Base-by-base conservation (phyloP, 2,797 vertebrate genomes). In the Pipistrellus pygmaeus region DNA sequence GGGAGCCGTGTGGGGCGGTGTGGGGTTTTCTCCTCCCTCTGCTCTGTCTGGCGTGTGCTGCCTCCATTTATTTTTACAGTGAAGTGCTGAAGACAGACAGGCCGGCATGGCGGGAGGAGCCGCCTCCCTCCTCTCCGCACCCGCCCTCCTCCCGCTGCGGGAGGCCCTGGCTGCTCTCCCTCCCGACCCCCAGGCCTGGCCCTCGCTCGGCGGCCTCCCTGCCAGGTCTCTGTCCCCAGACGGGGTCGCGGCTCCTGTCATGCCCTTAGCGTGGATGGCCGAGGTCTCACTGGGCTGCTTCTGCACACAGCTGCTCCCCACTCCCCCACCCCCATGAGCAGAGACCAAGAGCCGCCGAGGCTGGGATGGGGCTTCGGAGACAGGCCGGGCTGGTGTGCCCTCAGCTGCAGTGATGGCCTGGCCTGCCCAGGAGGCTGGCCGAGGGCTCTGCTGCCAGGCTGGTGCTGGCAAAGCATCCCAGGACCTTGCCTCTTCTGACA, bases 41-140 rank as follows among this genome's bases (percentile, higher is more conserved):
- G 82, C 85, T 41, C 78, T 92, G n/a, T 90, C 88, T 96, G 93
- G 93, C 57, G 46, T 90, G 93, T 71, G 94, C 78, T 78, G 38
- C 94, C 94, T 95, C 82, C 96, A 94, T 96, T 96, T 94, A 81
- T 96, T 96, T 93, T 85, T 48, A n/a, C 87, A 97, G 97, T 77
- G 93, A 93, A 96, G 95, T 88, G 96, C 93, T 95, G 96, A 95
- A 95, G 95, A 96, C 53, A n/a, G 94, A 73, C 88, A 96, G 96
- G 95, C 94, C 1, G 1, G 97, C 95, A 96, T 90, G 95, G 94
- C 66, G 30, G 90, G 95, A 97, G 96, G 91, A 95, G 92, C 84
- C 53, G 23, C 57, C 90, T 60, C 48, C 71, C 44, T 86, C 88
- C 73, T 51, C 72, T 64, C 51, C 8, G 38, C 66, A 27, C 2